phyloP scores from a whole-genome alignment of 2,888 invertebrate genomes.

The Orthonevra nobilis region DNA sequence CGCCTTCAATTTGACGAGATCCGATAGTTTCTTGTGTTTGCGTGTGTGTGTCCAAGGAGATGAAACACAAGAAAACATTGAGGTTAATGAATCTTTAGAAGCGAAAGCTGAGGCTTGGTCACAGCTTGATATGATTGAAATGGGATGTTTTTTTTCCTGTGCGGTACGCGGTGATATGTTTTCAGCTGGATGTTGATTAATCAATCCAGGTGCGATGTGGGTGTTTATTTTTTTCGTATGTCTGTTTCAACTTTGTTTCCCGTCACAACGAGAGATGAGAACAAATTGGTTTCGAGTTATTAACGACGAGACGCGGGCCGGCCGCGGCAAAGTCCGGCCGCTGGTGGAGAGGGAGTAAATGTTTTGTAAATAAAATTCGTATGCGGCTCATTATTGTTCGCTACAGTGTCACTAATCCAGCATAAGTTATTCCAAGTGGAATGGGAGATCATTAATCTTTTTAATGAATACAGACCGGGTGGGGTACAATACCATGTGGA shows the following conservation, averaged over 20 bases:
- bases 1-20: slow-evolving; percentile 62
- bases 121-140: slow-evolving; percentile 42
- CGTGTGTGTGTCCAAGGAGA: background rate
- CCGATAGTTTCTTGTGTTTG: background rate
- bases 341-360: slow-evolving; percentile 1
- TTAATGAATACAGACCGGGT: slow-evolving; percentile 29
- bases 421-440: slow-evolving; percentile 43
- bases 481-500: background rate
- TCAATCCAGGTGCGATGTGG: slow-evolving; percentile 67
- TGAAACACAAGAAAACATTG: slow-evolving; percentile 10
- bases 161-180: slow-evolving; percentile 36
- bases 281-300: slow-evolving; percentile 50
- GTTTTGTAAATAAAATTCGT: slow-evolving; percentile 59
- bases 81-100: slow-evolving; percentile 61
- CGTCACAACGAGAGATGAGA: slow-evolving; percentile 44
- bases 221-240: slow-evolving; percentile 19
- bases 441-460: slow-evolving; percentile 51
- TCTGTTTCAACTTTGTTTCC: background rate
- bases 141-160: slow-evolving; percentile 14
- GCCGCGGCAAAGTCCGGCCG: background rate
- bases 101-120: slow-evolving; percentile 22
- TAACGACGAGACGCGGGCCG: no score
- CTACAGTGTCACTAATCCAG: slow-evolving; percentile 53
- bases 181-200: slow-evolving; percentile 64
- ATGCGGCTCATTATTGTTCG: slow-evolving; percentile 49